phyloP scores from a whole-genome alignment of 2,113 vertebrate species.

The Setophaga kirtlandii region DNA sequence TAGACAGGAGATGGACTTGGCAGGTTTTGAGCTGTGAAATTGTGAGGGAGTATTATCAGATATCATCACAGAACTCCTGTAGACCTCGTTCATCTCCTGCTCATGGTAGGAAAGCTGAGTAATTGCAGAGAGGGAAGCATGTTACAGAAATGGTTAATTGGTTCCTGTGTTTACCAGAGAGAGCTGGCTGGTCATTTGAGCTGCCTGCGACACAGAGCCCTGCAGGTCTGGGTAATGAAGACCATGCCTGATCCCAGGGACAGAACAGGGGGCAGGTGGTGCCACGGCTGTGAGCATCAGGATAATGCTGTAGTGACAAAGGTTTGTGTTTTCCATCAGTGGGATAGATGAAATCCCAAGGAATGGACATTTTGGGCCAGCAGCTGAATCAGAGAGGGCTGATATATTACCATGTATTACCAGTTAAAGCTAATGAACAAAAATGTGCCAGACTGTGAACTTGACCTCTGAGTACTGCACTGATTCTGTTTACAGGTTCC shows the following conservation, averaged over 20 bases:
- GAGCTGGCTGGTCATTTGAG: neutral
- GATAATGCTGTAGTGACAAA: neutral
- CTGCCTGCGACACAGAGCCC: neutral
- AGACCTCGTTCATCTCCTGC: neutral
- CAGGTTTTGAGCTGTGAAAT: neutral
- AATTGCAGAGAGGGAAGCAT: neutral
- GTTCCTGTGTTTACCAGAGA: neutral
- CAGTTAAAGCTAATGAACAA: neutral
- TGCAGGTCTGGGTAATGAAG: neutral
- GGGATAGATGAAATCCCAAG: neutral
- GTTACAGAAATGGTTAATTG: neutral
- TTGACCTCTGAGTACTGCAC: neutral
- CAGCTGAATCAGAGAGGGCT: neutral
- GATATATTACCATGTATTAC: neutral
- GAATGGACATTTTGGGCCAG: neutral
- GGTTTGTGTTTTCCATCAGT: neutral
- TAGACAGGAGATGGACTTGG: neutral
- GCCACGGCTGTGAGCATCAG: neutral
- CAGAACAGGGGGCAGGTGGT: neutral
- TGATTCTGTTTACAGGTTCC: neutral
- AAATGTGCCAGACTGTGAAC: neutral
- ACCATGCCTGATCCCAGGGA: neutral
- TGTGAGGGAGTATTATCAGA: neutral
- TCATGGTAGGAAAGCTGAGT: neutral
- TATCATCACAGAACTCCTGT: neutral